Evolutionary conservation across 1,140 invertebrate genomes (phyloP).

Genomic region (Pseudomyrmex cubaensis): DNA sequence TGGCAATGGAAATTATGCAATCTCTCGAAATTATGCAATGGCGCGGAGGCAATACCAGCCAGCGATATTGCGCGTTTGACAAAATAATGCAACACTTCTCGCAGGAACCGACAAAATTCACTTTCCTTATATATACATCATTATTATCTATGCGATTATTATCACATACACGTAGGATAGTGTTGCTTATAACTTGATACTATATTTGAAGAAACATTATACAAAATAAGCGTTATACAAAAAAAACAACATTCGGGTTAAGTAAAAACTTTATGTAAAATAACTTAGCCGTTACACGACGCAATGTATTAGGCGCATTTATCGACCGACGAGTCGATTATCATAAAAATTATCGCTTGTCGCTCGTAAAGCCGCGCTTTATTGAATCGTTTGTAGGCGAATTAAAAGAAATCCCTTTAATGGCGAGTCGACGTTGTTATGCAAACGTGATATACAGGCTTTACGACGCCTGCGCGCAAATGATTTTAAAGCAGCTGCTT

Average conservation of each 20-base stretch:
- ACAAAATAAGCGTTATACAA: too few species aligned
- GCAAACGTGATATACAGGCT: constrained; percentile 62
- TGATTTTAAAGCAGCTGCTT: constrained; percentile 45
- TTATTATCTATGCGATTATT: not conserved
- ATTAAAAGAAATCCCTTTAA: constrained; percentile 67
- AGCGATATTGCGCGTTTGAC: constrained; percentile 29
- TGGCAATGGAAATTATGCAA: constrained; percentile 50
- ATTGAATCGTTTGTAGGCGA: constrained; percentile 32
- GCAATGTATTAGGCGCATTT: constrained; percentile 17
- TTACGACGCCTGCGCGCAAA: constrained; percentile 64
- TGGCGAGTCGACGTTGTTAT: constrained; percentile 60
- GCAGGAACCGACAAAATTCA: not conserved
- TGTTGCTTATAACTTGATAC: not conserved
- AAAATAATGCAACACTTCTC: constrained; percentile 31
- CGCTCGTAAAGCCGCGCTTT: constrained; percentile 43
- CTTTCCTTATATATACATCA: not conserved
- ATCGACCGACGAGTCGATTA: constrained; percentile 58
- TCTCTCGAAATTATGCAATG: constrained; percentile 48
- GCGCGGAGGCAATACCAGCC: constrained; percentile 2
- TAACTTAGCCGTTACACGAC: not conserved
- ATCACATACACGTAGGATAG: not conserved
- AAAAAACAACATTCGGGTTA: too few species aligned
- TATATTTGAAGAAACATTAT: too few species aligned
- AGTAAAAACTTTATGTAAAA: not conserved
- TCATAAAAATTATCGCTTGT: constrained; percentile 61